Percentiles rank a stretch among this genome's conserved stretches.
Conservation (phyloP, 2,797 vertebrate genomes). For the Betta splendens region DNA sequence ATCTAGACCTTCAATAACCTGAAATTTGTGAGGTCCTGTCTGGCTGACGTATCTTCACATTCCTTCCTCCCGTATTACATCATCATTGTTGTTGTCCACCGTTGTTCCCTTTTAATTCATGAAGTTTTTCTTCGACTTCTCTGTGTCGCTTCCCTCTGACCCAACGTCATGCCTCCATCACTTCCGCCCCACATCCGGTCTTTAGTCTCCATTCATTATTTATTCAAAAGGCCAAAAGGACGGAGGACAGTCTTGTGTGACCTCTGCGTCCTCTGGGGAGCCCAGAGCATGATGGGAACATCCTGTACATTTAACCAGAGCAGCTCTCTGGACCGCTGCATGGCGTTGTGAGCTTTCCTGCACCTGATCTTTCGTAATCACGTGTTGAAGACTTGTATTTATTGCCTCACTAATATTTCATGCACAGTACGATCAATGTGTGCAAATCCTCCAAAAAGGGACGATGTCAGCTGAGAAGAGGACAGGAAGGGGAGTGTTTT, state of each 20-base stretch:
- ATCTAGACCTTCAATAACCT: too few relatives aligned
- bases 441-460: too few relatives aligned
- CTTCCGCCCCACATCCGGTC: slow-evolving; percentile 24
- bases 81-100: too few relatives aligned
- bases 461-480: slow-evolving; percentile 18
- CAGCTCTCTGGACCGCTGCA: slow-evolving; percentile 41
- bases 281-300: slow-evolving; percentile 62
- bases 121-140: too few relatives aligned
- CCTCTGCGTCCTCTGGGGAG: slow-evolving; percentile 53
- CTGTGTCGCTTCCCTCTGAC: too few relatives aligned
- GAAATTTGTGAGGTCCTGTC: too few relatives aligned
- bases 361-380: too few relatives aligned
- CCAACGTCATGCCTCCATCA: too few relatives aligned
- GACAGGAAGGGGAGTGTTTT: slow-evolving; percentile 3
- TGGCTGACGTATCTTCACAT: too few relatives aligned
- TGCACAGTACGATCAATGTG: too few relatives aligned
- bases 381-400: slow-evolving; percentile 11
- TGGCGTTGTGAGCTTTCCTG: slow-evolving; percentile 1
- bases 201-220: slow-evolving; percentile 53
- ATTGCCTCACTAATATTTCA: slow-evolving; percentile 20
- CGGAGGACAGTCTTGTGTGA: slow-evolving; percentile 45
- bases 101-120: too few relatives aligned
- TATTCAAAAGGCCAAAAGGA: slow-evolving; percentile 49
- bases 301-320: slow-evolving; percentile 55
- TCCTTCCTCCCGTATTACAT: too few relatives aligned